phyloP scores from a whole-genome alignment of 2,888 invertebrate species.

The Andrena chrysosceles region DNA sequence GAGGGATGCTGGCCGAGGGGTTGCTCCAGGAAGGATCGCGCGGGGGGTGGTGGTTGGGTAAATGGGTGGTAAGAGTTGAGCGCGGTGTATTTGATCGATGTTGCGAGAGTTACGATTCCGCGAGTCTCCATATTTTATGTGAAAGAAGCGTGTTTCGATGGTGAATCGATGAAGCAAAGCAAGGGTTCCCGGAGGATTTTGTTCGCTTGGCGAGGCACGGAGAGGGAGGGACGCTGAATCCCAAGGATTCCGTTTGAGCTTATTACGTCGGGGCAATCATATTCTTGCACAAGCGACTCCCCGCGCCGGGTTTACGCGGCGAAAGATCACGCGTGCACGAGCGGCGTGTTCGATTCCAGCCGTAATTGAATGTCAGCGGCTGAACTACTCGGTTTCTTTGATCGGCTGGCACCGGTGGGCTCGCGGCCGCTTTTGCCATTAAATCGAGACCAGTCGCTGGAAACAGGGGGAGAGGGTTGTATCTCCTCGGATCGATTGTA shows the following conservation, averaged over 20 bases:
- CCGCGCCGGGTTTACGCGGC: conserved; percentile 9
- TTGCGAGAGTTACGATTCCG: no score
- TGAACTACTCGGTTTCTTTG: conserved; percentile 18
- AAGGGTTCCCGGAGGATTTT: background rate
- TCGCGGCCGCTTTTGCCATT: conserved; percentile 17
- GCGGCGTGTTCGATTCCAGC: conserved; percentile 14
- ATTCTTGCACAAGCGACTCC: conserved; percentile 43
- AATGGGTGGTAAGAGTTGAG: no score
- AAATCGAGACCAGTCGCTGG: background rate
- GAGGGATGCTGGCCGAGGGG: background rate
- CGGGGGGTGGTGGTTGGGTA: no score
- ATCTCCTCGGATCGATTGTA: conserved; percentile 46
- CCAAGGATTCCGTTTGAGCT: conserved; percentile 46
- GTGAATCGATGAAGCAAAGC: conserved; percentile 19
- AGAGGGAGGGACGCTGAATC: conserved; percentile 17
- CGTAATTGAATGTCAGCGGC: conserved; percentile 51
- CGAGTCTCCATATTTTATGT: no score
- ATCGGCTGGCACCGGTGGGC: background rate
- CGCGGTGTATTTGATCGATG: no score
- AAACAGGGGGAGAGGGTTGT: background rate
- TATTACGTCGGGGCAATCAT: conserved; percentile 51
- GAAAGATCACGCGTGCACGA: conserved; percentile 35
- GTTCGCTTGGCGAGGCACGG: background rate
- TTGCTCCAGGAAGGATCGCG: no score
- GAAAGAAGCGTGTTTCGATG: background rate